These are phyloP conservation scores for Siderastrea radians DNA, from an alignment of 92 coral and sea anemone genomes.

Conservation along the genomic window DNA sequence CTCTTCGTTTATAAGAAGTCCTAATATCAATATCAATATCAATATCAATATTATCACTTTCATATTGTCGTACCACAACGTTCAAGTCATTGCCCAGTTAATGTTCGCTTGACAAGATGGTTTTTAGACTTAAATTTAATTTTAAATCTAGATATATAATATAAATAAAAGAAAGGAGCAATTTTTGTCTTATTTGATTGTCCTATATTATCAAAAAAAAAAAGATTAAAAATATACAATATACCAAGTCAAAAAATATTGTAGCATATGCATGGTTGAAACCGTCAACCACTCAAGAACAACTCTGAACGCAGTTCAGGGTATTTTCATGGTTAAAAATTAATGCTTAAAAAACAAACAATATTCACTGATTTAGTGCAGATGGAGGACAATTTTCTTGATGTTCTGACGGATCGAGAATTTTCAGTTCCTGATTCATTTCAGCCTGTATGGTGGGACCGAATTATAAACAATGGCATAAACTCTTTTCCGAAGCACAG, in stretches of 20 bases:
- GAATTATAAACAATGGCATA: too few species aligned
- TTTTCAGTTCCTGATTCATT: too few species aligned
- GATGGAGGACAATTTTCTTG: background rate
- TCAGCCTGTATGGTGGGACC: too few species aligned
- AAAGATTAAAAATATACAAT: background rate
- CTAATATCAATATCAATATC: too few species aligned
- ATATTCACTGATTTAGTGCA: background rate
- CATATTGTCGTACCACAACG: too few species aligned
- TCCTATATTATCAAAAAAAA: background rate
- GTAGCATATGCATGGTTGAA: background rate
- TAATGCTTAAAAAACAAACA: conserved; percentile 26
- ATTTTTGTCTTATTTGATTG: background rate
- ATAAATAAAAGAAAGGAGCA: too few species aligned
- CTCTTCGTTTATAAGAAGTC: background rate
- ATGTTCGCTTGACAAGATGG: too few species aligned
- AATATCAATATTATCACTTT: too few species aligned
- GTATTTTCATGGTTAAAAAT: background rate
- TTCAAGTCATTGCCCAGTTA: too few species aligned
- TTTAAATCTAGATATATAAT: too few species aligned
- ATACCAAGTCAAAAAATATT: background rate
- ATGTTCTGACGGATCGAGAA: background rate
- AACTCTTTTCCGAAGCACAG: background rate
- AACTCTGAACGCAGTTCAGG: background rate
- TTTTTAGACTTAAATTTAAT: too few species aligned
- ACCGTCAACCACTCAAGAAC: background rate